Base-by-base conservation (phyloP, 2,888 invertebrate species). In the Agriopis leucophaearia region DNA sequence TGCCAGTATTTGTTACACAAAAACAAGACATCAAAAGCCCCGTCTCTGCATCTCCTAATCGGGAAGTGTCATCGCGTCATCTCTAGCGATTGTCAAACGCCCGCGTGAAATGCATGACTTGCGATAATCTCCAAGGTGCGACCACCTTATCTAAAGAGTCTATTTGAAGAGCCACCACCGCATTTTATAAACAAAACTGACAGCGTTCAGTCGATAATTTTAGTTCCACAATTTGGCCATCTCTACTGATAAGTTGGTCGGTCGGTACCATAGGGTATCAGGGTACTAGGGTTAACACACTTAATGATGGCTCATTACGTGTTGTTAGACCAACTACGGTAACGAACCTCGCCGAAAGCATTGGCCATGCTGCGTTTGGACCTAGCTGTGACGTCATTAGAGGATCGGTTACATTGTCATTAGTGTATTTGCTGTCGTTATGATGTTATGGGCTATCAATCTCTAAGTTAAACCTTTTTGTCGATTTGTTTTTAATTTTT, bases 231-330 rank as follows among this genome's bases (percentile, higher is more conserved):
- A 18, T 12, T 55, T 35, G 5, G 16, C 27, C 55, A 18, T 0
- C 6, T 18, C 4, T 9, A 18, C n/a, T 27, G 13, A 42, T 42
- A 42, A 27, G 7, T 27, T 27, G 18, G 42, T 9, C n/a, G 18
- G 7, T 7, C 16, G 8, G 4, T 55, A 63, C 64, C 69, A n/a
- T n/a, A 65, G 62, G 54, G 54, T 52, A 69, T 50, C 61, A 45
- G 73, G 71, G 71, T 71, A 84, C 88, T 85, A 88, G 91, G 93
- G 93, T 92, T 93, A 94, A 93, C 88, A 87, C 82, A 88, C 87
- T 90, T 92, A 92, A 93, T 91, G 91, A 90, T 83, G 87, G 85
- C 83, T 88, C 86, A 92, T 93, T 93, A 92, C 88, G 78, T 82
- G 89, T 87, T 86, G 92, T 93, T 92, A 92, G 89, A 79, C 87